These are phyloP conservation scores for Heterotilapia buettikoferi DNA, from an alignment of 2,113 vertebrate genomes.

Conservation along the genomic window DNA sequence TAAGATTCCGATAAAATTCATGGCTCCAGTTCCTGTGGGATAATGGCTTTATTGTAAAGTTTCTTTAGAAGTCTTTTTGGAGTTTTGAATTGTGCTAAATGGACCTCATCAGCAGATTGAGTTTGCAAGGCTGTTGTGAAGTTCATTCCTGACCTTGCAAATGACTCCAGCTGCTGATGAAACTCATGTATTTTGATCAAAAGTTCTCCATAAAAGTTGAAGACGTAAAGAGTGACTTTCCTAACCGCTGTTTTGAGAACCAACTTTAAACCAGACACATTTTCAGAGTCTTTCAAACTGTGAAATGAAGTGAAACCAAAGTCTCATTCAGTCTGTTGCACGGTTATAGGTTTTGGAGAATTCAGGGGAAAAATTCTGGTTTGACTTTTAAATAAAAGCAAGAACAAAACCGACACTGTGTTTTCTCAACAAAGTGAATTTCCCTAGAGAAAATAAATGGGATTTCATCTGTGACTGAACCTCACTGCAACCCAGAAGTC, in stretches of 20 bases:
- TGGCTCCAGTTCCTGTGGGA: not conserved
- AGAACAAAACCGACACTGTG: not conserved
- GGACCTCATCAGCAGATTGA: not conserved
- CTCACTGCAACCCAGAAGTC: not conserved
- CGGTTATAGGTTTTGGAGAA: not conserved
- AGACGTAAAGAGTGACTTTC: not conserved
- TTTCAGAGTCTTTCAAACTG: not conserved
- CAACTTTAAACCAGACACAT: not conserved
- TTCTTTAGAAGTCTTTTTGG: not conserved
- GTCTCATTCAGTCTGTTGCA: not conserved
- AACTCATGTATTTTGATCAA: not conserved
- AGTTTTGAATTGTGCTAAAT: not conserved
- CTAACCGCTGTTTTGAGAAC: not conserved
- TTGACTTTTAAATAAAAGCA: not conserved
- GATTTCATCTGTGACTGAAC: not conserved
- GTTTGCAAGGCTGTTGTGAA: not conserved
- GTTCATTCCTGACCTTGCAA: not conserved
- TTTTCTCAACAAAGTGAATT: not conserved
- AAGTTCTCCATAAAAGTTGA: not conserved
- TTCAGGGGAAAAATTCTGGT: not conserved
- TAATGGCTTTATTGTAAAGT: not conserved
- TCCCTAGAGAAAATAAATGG: slow-evolving; percentile 8
- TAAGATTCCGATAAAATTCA: not conserved
- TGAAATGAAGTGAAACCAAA: not conserved
- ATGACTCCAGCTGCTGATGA: not conserved